These are phyloP conservation scores for Channa argus DNA, from an alignment of 2,113 vertebrate species.

Conservation along the genomic window DNA sequence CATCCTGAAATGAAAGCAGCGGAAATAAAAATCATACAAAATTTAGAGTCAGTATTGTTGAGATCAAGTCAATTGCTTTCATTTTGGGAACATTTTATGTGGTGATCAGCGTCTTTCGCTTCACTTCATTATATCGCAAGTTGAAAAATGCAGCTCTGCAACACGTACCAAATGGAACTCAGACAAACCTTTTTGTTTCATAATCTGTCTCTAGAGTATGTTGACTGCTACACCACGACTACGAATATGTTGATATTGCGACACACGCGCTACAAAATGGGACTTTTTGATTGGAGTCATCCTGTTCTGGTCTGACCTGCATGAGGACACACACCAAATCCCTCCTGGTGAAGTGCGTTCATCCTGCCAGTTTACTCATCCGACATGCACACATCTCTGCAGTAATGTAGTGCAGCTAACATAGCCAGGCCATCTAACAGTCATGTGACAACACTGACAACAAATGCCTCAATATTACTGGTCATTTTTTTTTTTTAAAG, in stretches of 20 bases:
- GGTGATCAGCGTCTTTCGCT: constrained; percentile 23
- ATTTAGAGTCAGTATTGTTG: constrained; percentile 5
- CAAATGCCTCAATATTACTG: constrained; percentile 16
- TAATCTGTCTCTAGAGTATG: not conserved
- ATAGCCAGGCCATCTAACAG: not conserved
- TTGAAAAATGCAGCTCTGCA: not conserved
- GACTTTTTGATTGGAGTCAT: not conserved
- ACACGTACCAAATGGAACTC: not conserved
- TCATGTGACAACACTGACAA: not conserved
- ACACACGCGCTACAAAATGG: too few relatives aligned
- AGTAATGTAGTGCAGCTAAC: not conserved
- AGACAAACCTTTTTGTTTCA: not conserved
- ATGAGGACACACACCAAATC: not conserved
- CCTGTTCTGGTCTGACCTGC: constrained; percentile 25
- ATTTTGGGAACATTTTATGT: constrained; percentile 31
- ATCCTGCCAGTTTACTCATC: constrained; percentile 25
- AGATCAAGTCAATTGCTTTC: constrained; percentile 30
- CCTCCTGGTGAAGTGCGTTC: constrained; percentile 15
- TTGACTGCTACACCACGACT: not conserved
- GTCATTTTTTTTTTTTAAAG: constrained; percentile 35
- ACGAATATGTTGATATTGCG: too few relatives aligned
- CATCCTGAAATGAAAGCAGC: constrained; percentile 22
- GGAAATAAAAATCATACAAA: constrained; percentile 15
- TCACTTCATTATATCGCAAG: not conserved
- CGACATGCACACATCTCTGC: constrained; percentile 1